These are phyloP conservation scores for Macropis europaea DNA, from an alignment of 2,888 invertebrate species.

Conservation along the genomic window DNA sequence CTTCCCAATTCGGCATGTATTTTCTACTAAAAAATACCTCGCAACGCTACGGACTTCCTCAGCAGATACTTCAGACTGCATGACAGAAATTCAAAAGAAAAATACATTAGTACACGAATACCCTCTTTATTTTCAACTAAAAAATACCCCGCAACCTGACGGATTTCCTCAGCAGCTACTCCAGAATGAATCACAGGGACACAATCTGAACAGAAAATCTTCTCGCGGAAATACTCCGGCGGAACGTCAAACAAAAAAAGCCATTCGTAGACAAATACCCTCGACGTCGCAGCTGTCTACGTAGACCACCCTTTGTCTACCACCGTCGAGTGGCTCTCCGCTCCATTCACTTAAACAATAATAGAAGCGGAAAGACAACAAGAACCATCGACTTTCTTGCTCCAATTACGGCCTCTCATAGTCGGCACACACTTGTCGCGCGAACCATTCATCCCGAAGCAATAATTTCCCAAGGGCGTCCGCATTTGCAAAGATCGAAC, in stretches of 20 bases:
- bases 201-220: no score
- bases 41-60: no score
- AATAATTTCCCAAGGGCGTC: slow-evolving; percentile 29
- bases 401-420: slow-evolving; percentile 31
- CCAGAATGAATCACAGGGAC: no score
- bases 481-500: slow-evolving; percentile 1
- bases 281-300: not conserved
- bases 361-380: slow-evolving; percentile 36
- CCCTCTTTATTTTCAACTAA: no score
- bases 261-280: slow-evolving; percentile 8
- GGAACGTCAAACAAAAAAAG: slow-evolving; percentile 16
- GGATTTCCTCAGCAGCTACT: no score
- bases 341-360: slow-evolving; percentile 41
- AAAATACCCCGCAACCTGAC: no score
- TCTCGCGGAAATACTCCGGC: no score
- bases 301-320: slow-evolving; percentile 31
- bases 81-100: no score
- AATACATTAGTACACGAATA: no score
- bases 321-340: slow-evolving; percentile 12
- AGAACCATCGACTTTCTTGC: slow-evolving; percentile 38
- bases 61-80: no score
- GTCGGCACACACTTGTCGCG: not conserved
- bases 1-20: no score
- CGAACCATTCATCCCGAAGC: not conserved
- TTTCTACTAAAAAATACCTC: no score